A percentile compares a stretch with the other conserved stretches of the same genome.
Evolutionary conservation across 2,797 vertebrate species (phyloP).

Genomic region (Mus minutoides): DNA sequence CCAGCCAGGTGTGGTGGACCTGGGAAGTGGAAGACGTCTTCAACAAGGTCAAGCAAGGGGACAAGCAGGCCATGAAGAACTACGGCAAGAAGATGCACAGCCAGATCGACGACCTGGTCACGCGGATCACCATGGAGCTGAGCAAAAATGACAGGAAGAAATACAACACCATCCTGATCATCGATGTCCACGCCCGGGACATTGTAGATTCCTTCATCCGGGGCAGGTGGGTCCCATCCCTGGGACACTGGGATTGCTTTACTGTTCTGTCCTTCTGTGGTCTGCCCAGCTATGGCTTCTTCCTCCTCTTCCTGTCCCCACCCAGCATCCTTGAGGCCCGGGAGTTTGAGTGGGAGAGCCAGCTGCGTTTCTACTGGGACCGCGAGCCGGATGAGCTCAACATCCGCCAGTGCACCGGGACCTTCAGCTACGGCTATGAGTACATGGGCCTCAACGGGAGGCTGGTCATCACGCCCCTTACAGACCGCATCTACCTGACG

Average conservation of each 20-base stretch:
- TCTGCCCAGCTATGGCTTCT: not conserved
- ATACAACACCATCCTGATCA: constrained; percentile 96
- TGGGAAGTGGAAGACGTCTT: constrained; percentile 98
- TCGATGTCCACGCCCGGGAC: constrained; percentile 97
- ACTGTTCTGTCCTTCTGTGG: accelerated
- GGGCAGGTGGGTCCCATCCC: constrained; percentile 88
- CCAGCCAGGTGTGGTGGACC: constrained; percentile 98
- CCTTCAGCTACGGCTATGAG: constrained; percentile 96
- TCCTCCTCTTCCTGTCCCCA: not conserved
- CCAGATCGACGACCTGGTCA: constrained; percentile 95
- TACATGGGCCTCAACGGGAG: constrained; percentile 99
- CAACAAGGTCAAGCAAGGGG: constrained; percentile 90
- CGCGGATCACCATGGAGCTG: constrained; percentile 91
- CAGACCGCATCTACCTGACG: constrained; percentile 97
- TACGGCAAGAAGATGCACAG: constrained; percentile 94
- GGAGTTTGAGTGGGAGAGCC: constrained; percentile 98
- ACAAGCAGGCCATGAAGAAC: constrained; percentile 93
- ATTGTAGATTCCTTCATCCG: constrained; percentile 95
- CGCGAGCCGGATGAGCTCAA: constrained; percentile 91
- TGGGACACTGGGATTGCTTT: accelerated
- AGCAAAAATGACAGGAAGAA: constrained; percentile 95
- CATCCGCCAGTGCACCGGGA: constrained; percentile 95
- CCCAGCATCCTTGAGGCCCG: constrained; percentile 93
- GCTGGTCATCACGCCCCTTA: constrained; percentile 97
- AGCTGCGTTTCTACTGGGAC: constrained; percentile 97